Evolutionary conservation across 2,888 invertebrate genomes (phyloP).

Genomic region (Operophtera brumata): DNA sequence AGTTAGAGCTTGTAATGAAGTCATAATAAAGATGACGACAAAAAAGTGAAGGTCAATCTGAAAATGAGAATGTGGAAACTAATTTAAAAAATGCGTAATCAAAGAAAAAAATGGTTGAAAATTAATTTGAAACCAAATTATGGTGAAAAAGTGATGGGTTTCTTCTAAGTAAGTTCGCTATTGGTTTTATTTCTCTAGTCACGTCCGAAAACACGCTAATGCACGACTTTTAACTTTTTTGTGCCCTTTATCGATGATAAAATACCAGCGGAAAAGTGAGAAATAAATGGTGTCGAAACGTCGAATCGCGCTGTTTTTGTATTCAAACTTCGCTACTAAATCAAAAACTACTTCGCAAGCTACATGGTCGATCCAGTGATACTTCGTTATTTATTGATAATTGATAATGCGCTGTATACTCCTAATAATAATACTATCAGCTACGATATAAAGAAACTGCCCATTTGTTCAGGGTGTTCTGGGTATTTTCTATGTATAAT

Average conservation of each 20-base stretch:
- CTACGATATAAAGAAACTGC: background rate
- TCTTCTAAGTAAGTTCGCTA: constrained; percentile 10
- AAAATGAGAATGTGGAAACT: no score
- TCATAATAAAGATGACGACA: no score
- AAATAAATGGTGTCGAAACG: constrained; percentile 61
- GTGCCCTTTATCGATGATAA: constrained; percentile 53
- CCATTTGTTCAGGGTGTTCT: no score
- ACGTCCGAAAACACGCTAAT: constrained; percentile 55
- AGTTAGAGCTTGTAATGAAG: background rate
- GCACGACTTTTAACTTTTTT: constrained; percentile 54
- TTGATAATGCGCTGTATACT: background rate
- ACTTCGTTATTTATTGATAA: constrained; percentile 1
- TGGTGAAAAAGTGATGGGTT: no score
- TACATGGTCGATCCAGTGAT: background rate
- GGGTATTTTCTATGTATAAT: no score
- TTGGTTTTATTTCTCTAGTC: constrained; percentile 48
- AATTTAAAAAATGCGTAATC: no score
- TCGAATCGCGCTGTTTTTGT: constrained; percentile 56
- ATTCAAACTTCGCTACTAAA: constrained; percentile 60
- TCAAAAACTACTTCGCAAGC: constrained; percentile 54
- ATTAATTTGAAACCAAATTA: no score
- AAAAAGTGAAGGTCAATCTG: background rate
- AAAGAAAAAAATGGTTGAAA: no score
- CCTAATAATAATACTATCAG: background rate
- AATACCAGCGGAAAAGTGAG: constrained; percentile 48